Base-by-base conservation (phyloP, 2,113 vertebrate species). In the Actenoides lindsayi region DNA sequence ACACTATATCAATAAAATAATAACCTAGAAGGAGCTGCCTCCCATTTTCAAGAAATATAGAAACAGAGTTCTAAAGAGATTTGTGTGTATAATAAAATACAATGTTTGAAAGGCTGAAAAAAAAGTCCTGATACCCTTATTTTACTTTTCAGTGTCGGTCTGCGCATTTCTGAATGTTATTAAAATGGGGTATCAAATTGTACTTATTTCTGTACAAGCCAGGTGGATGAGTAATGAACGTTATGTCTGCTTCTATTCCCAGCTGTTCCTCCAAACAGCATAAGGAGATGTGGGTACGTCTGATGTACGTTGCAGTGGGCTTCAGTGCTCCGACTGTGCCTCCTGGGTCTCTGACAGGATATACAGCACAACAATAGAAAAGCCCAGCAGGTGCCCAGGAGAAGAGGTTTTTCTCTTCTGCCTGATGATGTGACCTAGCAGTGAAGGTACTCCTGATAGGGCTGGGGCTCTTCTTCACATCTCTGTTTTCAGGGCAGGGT, bases 61-160 rank as follows among this genome's bases (percentile, higher is more conserved):
- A 69, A 80, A 67, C 17, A 37, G 17, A 35, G 42, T 57, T 90
- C 51, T 83, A 81, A 95, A 91, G 59, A 85, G 50, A 67, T 57
- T 59, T 77, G 13, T 63, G 54, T 83, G 46, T 81, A 54, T 67
- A 96, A 70, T 70, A 88, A 65, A 94, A 74, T 39, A 73, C 77
- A 94, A 91, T 64, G 75, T 90, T 41, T 77, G 67, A 88, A 80
- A 92, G 18, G 7, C 75, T 94, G 31, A 54, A 83, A 90, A 93
- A 80, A 88, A 91, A 93, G n/a, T 83, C 42, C 42, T 59, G 50
- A 69, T 54, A 56, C 23, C 7, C 50, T 83, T 54, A 63, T 83
- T 91, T 88, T 73, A 65, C 18, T 93, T 86, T 74, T 69, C 79
- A 90, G 54, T 17, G 12, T 77, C 71, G 6, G 0, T 80, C 18